Evolutionary conservation across 2,888 invertebrate species (phyloP).

Genomic region (Brachypalpus laphriformis): DNA sequence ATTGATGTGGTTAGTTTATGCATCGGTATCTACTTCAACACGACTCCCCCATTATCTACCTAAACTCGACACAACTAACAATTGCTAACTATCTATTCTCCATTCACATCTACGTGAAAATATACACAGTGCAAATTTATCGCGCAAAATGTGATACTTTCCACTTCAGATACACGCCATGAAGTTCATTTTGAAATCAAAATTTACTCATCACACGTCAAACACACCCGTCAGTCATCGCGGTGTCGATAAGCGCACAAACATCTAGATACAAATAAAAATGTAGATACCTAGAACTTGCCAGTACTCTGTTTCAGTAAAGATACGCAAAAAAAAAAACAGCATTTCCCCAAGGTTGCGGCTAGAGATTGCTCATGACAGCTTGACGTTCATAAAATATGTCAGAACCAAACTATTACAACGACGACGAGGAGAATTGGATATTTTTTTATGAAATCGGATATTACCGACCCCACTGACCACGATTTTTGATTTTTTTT

Average conservation of each 20-base stretch:
- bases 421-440: not conserved
- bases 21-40: not conserved
- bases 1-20: too few species aligned
- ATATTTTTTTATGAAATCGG: conserved; percentile 24
- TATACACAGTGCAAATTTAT: not conserved
- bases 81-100: not conserved
- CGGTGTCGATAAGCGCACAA: not conserved
- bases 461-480: not conserved
- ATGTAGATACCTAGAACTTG: not conserved
- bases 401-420: not conserved
- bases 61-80: not conserved
- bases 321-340: too few species aligned
- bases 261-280: not conserved
- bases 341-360: not conserved
- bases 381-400: not conserved
- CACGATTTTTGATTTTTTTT: not conserved
- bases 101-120: not conserved
- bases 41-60: not conserved
- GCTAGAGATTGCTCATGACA: conserved; percentile 8
- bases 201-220: not conserved
- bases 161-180: conserved; percentile 15
- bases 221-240: not conserved
- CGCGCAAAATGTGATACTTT: conserved; percentile 9
- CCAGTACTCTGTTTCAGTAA: not conserved
- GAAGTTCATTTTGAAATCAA: conserved; percentile 19